Evolutionary conservation across 1,140 invertebrate species (phyloP), one percentile per base, ranked within the genome.

Genomic region (Homarus americanus): DNA sequence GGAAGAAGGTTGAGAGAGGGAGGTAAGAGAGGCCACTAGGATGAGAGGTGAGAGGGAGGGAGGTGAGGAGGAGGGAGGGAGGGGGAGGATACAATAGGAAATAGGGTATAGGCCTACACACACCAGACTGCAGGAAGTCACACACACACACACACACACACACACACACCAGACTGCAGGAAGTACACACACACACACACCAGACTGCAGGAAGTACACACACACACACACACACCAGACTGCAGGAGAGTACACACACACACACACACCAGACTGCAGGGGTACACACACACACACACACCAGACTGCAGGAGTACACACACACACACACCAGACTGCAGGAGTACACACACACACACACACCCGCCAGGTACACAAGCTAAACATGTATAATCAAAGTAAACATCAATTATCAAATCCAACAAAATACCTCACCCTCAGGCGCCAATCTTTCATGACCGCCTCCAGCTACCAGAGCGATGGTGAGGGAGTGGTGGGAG

Each of bases 101-200:
- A n/a, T n/a, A n/a, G n/a, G n/a, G n/a, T n/a, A n/a, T n/a, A n/a
- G n/a, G 34, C 72, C 24, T 3, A 75, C 20, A 75, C 4, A 80
- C 17, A 80, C 17, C 10, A 0, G 44, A 2, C 41, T 3, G 44
- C 40, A 80, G 0, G 44, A 1, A 80, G 2, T 3, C 1, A 49
- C 40, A 80, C 78, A 80, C 5, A 80, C 78, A 80, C 78, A 80
- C 17, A 80, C 78, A 49, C 78, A 80, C 40, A 80, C 32, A 49
- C 44, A 80, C 78, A 80, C 12, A 80, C 12, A 44, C 72, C 32
- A 28, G 4, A 32, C 72, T 32, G 72, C 1, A 15, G 38, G 4
- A 5, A 5, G 34, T 7, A 75, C 24, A 75, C 24, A 75, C 24
- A 34, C 72, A 75, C 7, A 34, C 73, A 76, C 15, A 15, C 44